Conservation (phyloP, 2,797 vertebrate genomes). For the Ctenopoma multispine region DNA sequence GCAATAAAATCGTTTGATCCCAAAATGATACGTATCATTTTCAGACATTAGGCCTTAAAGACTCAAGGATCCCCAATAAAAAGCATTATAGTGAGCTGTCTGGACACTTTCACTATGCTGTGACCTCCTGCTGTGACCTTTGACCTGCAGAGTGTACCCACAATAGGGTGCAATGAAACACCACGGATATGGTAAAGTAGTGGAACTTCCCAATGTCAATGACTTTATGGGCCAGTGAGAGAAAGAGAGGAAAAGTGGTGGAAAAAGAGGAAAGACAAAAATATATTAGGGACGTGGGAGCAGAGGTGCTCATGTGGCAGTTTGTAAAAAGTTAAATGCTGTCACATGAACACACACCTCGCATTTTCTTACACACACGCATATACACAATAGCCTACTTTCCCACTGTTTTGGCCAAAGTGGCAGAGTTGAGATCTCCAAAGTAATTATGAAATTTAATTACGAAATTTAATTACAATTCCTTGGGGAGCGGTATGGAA, state of each 20-base stretch:
- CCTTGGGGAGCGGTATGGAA: constrained; percentile 71
- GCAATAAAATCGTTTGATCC: constrained; percentile 65
- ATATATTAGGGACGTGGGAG: constrained; percentile 47
- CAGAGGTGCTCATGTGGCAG: constrained; percentile 7
- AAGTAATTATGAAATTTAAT: constrained; percentile 88
- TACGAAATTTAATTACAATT: constrained; percentile 85
- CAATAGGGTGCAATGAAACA: constrained; percentile 77
- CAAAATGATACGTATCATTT: constrained; percentile 70
- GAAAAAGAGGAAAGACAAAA: constrained; percentile 5
- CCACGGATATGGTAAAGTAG: constrained; percentile 66
- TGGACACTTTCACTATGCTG: constrained; percentile 63
- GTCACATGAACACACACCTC: constrained; percentile 10
- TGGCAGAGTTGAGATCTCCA: constrained; percentile 70
- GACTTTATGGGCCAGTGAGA: constrained; percentile 62
- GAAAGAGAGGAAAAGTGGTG: neutral
- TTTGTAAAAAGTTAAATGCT: constrained; percentile 14
- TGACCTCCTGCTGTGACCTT: constrained; percentile 69
- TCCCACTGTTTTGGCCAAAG: constrained; percentile 62
- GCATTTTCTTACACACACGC: constrained; percentile 7
- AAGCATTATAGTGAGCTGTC: constrained; percentile 69
- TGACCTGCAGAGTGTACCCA: constrained; percentile 71
- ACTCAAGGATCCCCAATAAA: constrained; percentile 60
- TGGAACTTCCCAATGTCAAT: constrained; percentile 68
- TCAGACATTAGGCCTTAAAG: constrained; percentile 61
- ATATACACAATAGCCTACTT: constrained; percentile 71